These are phyloP conservation scores for Chamaetylas fuelleborni DNA, from an alignment of 2,113 vertebrate genomes.

Conservation along the genomic window DNA sequence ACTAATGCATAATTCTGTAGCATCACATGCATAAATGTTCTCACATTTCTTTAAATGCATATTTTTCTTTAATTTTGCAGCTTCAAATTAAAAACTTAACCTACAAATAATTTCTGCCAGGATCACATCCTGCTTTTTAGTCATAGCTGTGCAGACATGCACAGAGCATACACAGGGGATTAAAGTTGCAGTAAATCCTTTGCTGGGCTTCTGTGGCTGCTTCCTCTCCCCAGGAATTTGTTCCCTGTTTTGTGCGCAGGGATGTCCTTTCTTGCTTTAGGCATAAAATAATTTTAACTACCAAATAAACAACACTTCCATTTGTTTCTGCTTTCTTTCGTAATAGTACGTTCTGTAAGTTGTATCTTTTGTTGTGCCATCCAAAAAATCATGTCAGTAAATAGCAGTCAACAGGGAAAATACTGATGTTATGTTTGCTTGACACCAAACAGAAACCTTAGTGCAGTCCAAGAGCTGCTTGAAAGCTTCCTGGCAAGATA, in stretches of 20 bases:
- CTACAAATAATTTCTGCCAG: neutral
- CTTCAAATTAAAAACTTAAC: neutral
- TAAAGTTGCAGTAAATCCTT: neutral
- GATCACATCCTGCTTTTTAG: neutral
- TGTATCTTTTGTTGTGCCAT: neutral
- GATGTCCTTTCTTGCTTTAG: neutral
- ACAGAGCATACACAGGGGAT: neutral
- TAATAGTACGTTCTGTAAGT: neutral
- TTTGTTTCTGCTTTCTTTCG: neutral
- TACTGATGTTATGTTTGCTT: neutral
- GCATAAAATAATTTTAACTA: neutral
- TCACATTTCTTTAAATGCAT: neutral
- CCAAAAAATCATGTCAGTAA: neutral
- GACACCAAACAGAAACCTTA: neutral
- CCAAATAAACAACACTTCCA: neutral
- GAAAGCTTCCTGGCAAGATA: neutral
- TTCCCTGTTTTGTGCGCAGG: neutral
- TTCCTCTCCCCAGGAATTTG: neutral
- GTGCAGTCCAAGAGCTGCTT: neutral
- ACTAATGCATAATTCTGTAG: neutral
- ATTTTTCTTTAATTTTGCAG: neutral
- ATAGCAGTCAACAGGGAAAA: neutral
- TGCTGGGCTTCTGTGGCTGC: neutral
- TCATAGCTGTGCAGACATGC: neutral
- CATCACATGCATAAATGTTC: neutral